Conservation (phyloP, 2,888 invertebrate genomes). For the Seladonia tumulorum region DNA sequence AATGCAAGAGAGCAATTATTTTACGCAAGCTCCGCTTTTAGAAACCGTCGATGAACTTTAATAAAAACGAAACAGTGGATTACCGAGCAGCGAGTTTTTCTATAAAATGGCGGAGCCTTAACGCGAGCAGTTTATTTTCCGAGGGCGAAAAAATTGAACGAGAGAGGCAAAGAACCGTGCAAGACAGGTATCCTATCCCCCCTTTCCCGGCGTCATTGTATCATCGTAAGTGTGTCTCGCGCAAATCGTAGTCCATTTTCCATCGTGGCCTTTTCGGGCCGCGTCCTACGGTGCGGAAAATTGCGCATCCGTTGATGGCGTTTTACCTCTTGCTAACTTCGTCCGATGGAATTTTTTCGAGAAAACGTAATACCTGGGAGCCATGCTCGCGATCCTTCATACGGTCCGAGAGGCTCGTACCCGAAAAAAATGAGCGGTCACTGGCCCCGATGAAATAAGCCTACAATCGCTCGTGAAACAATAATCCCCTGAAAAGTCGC, state of each 20-base stretch:
- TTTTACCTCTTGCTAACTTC: constrained; percentile 52
- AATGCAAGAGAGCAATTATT: neutral
- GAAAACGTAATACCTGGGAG: constrained; percentile 26
- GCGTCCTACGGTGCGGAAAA: constrained; percentile 74
- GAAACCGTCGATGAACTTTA: neutral
- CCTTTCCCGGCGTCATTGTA: constrained; percentile 21
- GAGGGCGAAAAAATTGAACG: constrained; percentile 3
- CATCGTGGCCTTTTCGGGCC: constrained; percentile 44
- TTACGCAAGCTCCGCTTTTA: neutral
- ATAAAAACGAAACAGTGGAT: neutral
- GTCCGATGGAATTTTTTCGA: constrained; percentile 54
- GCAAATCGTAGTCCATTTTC: constrained; percentile 46
- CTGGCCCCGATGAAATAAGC: neutral
- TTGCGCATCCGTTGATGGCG: constrained; percentile 71
- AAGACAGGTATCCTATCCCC: constrained; percentile 13
- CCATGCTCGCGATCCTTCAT: neutral
- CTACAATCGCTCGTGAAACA: neutral
- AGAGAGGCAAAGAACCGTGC: constrained; percentile 11
- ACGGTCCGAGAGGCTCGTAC: neutral
- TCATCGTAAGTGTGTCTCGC: constrained; percentile 51
- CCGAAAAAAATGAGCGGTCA: neutral
- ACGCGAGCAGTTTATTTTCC: constrained; percentile 11
- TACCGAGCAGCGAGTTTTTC: neutral
- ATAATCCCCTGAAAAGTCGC: neutral
- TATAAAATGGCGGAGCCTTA: neutral